Evolutionary conservation across 1,140 invertebrate species (phyloP).

Genomic region (Drosophila neocordata): DNA sequence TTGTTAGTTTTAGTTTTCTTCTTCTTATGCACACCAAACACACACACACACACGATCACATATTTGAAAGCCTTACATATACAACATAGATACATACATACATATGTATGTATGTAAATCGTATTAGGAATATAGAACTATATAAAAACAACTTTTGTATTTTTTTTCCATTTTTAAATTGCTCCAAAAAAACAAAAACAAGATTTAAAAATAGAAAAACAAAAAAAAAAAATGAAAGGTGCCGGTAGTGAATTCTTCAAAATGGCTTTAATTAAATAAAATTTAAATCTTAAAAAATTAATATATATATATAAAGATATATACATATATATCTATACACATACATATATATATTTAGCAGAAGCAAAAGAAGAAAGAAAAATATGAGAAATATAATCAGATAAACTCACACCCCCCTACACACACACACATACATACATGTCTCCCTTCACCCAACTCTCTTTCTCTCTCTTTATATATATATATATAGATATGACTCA

Average conservation of each 20-base stretch:
- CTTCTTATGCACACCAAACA: constrained; percentile 2
- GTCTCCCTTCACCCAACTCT: not conserved
- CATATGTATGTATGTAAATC: too few relatives aligned
- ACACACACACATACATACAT: not conserved
- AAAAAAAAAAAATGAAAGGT: constrained; percentile 36
- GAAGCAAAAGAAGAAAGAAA: not conserved
- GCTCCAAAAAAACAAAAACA: constrained; percentile 20
- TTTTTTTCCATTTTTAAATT: constrained; percentile 17
- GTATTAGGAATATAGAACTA: not conserved
- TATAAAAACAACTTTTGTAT: not conserved
- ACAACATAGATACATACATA: too few relatives aligned
- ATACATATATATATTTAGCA: constrained; percentile 19
- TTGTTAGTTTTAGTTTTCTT: constrained; percentile 6
- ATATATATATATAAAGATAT: constrained; percentile 26
- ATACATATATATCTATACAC: too few relatives aligned
- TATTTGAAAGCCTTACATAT: constrained; percentile 22
- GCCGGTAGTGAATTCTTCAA: constrained; percentile 78
- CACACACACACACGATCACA: constrained; percentile 4
- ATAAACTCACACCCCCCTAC: constrained; percentile 28
- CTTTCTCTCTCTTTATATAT: not conserved
- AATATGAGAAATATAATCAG: constrained; percentile 31
- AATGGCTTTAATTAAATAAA: constrained; percentile 79
- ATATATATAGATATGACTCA: not conserved
- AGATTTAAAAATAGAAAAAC: not conserved
- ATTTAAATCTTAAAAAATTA: constrained; percentile 45